Conservation (phyloP, 2,888 invertebrate genomes). For the Xestobium rufovillosum region DNA sequence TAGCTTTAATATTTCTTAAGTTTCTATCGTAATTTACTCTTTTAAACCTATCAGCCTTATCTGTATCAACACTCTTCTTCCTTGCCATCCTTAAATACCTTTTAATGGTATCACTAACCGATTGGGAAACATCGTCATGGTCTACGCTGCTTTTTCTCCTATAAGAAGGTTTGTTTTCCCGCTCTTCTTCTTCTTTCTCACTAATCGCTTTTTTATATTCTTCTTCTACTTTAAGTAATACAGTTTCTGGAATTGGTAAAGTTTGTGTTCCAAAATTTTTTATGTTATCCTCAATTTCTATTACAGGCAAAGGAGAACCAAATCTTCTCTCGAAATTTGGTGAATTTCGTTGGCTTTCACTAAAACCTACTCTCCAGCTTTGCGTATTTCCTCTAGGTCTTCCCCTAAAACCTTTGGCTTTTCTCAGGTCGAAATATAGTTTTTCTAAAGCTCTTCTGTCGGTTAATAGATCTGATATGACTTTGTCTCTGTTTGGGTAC, state of each 20-base stretch:
- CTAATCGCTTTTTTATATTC: slow-evolving; percentile 42
- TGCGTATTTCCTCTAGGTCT: slow-evolving; percentile 29
- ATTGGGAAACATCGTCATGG: slow-evolving; percentile 78
- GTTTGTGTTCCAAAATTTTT: slow-evolving; percentile 53
- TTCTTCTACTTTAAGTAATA: slow-evolving; percentile 45
- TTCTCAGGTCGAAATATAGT: slow-evolving; percentile 64
- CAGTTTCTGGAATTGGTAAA: slow-evolving; percentile 50
- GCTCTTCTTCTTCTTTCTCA: slow-evolving; percentile 46
- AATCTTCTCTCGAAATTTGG: slow-evolving; percentile 9
- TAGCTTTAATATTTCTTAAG: slow-evolving; percentile 73
- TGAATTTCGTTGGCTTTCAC: background rate
- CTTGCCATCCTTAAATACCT: slow-evolving; percentile 79
- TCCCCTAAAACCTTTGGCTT: slow-evolving; percentile 53
- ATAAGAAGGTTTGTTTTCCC: slow-evolving; percentile 36
- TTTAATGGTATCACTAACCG: slow-evolving; percentile 81
- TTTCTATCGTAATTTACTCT: slow-evolving; percentile 83
- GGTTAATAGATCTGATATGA: slow-evolving; percentile 64
- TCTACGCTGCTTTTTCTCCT: slow-evolving; percentile 71
- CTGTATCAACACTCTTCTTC: slow-evolving; percentile 77
- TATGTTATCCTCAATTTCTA: slow-evolving; percentile 54
- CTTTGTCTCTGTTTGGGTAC: slow-evolving; percentile 57
- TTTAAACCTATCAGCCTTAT: slow-evolving; percentile 75
- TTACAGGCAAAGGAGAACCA: slow-evolving; percentile 53
- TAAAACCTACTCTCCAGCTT: slow-evolving; percentile 19
- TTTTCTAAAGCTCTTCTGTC: slow-evolving; percentile 67